These are phyloP conservation scores for Nymphalis c-album DNA, from an alignment of 2,888 invertebrate genomes.

Conservation along the genomic window DNA sequence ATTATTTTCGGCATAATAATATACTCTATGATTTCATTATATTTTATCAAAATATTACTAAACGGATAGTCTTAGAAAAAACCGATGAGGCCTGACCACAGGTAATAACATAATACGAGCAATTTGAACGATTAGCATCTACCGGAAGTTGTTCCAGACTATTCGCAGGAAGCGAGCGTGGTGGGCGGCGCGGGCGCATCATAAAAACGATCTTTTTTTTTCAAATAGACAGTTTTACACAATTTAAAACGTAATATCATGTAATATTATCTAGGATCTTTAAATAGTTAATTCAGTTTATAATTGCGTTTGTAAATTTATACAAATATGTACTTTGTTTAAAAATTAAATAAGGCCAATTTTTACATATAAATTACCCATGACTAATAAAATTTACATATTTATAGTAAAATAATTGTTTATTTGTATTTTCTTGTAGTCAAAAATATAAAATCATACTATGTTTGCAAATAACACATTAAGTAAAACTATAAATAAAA, in stretches of 20 bases:
- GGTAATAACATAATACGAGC: conserved; percentile 70
- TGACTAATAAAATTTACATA: neutral
- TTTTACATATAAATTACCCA: neutral
- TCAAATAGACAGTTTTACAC: conserved; percentile 29
- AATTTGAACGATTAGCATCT: conserved; percentile 53
- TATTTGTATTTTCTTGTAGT: too few relatives aligned
- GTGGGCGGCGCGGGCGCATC: conserved; percentile 69
- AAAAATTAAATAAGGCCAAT: neutral
- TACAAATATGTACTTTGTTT: conserved; percentile 5
- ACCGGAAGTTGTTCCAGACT: conserved; percentile 57
- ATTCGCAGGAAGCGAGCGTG: conserved; percentile 65
- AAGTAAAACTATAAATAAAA: too few relatives aligned
- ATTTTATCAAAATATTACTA: conserved; percentile 22
- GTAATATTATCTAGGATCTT: conserved; percentile 21
- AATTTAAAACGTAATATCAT: conserved; percentile 17
- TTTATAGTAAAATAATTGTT: too few relatives aligned
- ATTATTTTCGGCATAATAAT: neutral
- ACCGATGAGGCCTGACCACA: conserved; percentile 66
- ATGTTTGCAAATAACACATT: too few relatives aligned
- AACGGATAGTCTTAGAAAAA: conserved; percentile 54
- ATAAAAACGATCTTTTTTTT: conserved; percentile 30
- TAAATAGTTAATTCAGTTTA: conserved; percentile 6
- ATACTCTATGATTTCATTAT: neutral
- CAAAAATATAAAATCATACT: too few relatives aligned
- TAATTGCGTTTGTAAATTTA: conserved; percentile 10